Evolutionary conservation across 2,113 vertebrate genomes (phyloP).

Genomic region (Eurypyga helias): DNA sequence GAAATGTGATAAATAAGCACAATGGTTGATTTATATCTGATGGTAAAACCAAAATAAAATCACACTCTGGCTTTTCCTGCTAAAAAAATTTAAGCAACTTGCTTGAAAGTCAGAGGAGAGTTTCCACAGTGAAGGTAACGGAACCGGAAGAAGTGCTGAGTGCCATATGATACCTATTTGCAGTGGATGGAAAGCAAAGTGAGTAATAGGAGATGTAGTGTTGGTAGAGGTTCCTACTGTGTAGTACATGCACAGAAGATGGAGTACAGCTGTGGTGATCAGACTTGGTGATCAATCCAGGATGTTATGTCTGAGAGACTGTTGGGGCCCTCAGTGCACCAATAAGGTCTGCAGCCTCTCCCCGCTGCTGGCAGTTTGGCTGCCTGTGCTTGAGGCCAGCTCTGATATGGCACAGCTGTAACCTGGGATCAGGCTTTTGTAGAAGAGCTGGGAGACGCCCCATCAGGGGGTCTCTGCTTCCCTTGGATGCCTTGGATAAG

Average conservation of each 20-base stretch:
- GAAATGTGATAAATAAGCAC: background rate
- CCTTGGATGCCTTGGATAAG: background rate
- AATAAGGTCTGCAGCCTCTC: background rate
- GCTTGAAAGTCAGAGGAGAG: background rate
- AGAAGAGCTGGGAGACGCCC: background rate
- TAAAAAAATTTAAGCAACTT: background rate
- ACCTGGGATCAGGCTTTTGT: background rate
- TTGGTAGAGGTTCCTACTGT: background rate
- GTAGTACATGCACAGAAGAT: background rate
- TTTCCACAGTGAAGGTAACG: background rate
- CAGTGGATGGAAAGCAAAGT: background rate
- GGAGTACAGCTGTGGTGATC: background rate
- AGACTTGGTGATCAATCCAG: background rate
- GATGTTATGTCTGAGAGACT: background rate
- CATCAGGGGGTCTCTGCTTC: background rate
- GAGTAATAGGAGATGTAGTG: background rate
- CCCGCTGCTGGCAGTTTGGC: accelerated
- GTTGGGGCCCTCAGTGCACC: accelerated
- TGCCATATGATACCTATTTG: background rate
- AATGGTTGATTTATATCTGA: background rate
- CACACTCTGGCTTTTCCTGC: background rate
- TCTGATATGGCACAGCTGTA: accelerated
- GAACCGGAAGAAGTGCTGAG: background rate
- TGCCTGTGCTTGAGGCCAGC: accelerated
- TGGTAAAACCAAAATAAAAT: background rate